Conservation (phyloP, 2,888 invertebrate species). For the Cephus nigrinus region DNA sequence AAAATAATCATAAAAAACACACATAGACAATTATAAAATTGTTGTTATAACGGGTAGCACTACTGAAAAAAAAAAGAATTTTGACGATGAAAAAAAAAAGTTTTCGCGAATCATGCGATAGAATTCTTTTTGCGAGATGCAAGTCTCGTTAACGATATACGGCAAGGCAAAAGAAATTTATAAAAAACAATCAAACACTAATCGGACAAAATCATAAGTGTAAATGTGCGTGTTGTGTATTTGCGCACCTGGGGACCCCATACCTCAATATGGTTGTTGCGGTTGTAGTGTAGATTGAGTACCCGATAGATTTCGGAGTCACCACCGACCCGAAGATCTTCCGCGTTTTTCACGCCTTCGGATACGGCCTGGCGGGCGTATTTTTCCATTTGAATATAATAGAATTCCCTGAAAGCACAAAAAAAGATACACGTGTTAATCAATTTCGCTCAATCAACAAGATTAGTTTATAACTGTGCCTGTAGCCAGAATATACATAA, state of each 20-base stretch:
- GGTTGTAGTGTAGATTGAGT: conserved; percentile 98
- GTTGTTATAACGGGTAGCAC: neutral
- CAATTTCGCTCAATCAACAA: neutral
- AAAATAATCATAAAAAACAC: neutral
- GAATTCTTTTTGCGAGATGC: neutral
- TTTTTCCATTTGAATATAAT: conserved; percentile 99
- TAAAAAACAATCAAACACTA: neutral
- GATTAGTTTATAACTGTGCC: neutral
- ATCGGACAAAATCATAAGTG: conserved; percentile 28
- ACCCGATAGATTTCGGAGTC: conserved; percentile 98
- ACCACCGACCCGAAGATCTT: conserved; percentile 92
- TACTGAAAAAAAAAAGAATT: neutral
- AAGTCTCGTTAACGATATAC: no score
- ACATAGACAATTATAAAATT: neutral
- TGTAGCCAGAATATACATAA: neutral
- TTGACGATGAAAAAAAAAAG: neutral
- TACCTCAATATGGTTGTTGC: conserved; percentile 96
- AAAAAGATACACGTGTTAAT: conserved; percentile 24
- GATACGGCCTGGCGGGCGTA: conserved; percentile 98
- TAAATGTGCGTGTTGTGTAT: conserved; percentile 60
- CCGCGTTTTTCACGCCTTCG: conserved; percentile 93
- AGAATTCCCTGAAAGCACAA: conserved; percentile 90
- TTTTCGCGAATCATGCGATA: neutral
- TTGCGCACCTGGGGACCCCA: conserved; percentile 77
- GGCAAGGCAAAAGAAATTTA: no score